Evolutionary conservation across 2,888 invertebrate genomes (phyloP).

Genomic region (Eremobia ochroleuca): DNA sequence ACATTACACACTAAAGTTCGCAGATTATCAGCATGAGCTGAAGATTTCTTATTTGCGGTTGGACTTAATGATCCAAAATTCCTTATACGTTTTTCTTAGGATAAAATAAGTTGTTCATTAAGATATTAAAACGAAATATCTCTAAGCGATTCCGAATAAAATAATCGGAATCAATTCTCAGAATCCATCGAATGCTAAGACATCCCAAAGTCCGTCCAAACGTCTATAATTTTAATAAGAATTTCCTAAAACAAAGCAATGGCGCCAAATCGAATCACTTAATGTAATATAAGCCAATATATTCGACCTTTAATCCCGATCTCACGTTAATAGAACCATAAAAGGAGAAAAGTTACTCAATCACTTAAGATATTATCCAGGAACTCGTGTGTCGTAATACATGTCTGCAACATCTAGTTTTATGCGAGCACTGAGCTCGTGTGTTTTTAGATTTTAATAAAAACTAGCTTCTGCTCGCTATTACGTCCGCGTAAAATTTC

Average conservation of each 20-base stretch:
- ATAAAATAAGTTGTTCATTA: slow-evolving; percentile 23
- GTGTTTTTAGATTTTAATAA: not conserved
- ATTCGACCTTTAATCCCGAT: slow-evolving; percentile 48
- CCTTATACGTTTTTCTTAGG: slow-evolving; percentile 15
- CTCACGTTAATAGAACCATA: slow-evolving; percentile 40
- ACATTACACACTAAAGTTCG: slow-evolving; percentile 24
- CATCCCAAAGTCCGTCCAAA: not conserved
- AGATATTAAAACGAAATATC: slow-evolving; percentile 11
- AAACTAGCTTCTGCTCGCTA: not conserved
- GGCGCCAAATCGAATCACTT: slow-evolving; percentile 5
- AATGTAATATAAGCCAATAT: slow-evolving; percentile 49
- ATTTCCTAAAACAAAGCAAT: slow-evolving; percentile 5
- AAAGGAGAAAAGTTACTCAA: slow-evolving; percentile 35
- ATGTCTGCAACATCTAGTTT: slow-evolving; percentile 22
- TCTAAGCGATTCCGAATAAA: slow-evolving; percentile 3
- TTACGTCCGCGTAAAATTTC: not conserved
- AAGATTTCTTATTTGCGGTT: slow-evolving; percentile 19
- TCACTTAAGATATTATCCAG: slow-evolving; percentile 24
- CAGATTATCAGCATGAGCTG: slow-evolving; percentile 6
- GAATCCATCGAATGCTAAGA: slow-evolving; percentile 10
- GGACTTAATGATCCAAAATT: slow-evolving; percentile 11
- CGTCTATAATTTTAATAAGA: slow-evolving; percentile 27
- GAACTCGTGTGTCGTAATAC: slow-evolving; percentile 20
- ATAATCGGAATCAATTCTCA: slow-evolving; percentile 22
- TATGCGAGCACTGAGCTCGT: not conserved